phyloP scores from a whole-genome alignment of 2,113 vertebrate genomes.

The Cryptotis parvus region DNA sequence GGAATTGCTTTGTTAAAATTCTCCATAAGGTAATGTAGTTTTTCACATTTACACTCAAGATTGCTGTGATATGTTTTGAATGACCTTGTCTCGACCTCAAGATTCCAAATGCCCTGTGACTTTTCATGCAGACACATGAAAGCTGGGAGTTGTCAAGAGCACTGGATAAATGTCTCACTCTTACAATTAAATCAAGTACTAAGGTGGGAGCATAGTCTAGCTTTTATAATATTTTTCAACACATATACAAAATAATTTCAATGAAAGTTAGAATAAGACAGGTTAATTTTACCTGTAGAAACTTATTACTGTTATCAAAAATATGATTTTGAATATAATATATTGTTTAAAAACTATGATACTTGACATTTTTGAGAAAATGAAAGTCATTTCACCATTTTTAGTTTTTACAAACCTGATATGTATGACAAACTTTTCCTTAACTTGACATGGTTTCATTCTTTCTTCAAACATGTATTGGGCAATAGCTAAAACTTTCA shows the following conservation, averaged over 20 bases:
- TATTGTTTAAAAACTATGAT: not conserved
- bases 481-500: not conserved
- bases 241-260: conserved; percentile 80
- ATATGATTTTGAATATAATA: conserved; percentile 50
- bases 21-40: conserved; percentile 33
- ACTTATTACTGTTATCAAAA: conserved; percentile 56
- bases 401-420: not conserved
- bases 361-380: conserved; percentile 13
- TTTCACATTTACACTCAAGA: conserved; percentile 86
- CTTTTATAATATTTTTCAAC: conserved; percentile 73
- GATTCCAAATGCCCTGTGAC: conserved; percentile 72
- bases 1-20: conserved; percentile 68
- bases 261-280: conserved; percentile 77
- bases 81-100: conserved; percentile 84
- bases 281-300: conserved; percentile 69
- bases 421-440: not conserved
- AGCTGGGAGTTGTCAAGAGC: conserved; percentile 86
- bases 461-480: not conserved
- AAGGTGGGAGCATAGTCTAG: conserved; percentile 65
- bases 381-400: conserved; percentile 13
- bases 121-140: conserved; percentile 81
- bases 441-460: conserved; percentile 2
- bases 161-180: conserved; percentile 79
- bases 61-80: conserved; percentile 75
- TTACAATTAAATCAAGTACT: conserved; percentile 72